Conservation (phyloP, 1,140 invertebrate genomes). For the Sarcophaga bullata region DNA sequence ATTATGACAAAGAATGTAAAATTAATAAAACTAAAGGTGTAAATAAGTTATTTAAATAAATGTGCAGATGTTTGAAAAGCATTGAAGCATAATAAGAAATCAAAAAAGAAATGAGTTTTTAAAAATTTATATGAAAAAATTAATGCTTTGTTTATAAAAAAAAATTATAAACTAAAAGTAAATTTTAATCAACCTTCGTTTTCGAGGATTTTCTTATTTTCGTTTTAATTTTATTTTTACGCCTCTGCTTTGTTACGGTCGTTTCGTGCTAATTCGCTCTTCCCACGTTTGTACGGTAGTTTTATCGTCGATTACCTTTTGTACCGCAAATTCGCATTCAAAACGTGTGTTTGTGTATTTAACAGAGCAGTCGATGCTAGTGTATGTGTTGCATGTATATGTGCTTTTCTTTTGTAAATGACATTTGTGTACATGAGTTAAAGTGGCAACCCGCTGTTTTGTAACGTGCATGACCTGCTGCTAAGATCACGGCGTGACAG, state of each 20-base stretch:
- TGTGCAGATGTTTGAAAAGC: background rate
- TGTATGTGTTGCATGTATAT: background rate
- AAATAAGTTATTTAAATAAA: background rate
- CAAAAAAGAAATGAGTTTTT: background rate
- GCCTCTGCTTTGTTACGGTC: slow-evolving; percentile 32
- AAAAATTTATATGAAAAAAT: background rate
- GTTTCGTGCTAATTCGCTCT: slow-evolving; percentile 35
- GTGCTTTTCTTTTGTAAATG: background rate
- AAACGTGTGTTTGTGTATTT: slow-evolving; percentile 31
- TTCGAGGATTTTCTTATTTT: slow-evolving; percentile 26
- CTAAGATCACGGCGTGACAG: slow-evolving; percentile 10
- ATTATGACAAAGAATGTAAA: background rate
- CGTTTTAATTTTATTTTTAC: slow-evolving; percentile 26
- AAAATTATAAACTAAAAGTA: background rate
- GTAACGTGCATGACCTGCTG: slow-evolving; percentile 16
- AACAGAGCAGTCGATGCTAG: background rate
- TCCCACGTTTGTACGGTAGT: slow-evolving; percentile 29
- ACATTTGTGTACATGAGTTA: background rate
- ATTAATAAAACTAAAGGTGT: background rate
- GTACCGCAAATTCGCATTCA: slow-evolving; percentile 36
- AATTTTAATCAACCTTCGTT: background rate
- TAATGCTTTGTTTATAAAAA: slow-evolving; percentile 23
- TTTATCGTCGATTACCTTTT: slow-evolving; percentile 30
- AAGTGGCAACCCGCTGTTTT: slow-evolving; percentile 16
- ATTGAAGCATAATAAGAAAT: background rate